A percentile compares a stretch with the other conserved stretches of the same genome.
phyloP scores from a whole-genome alignment of 1,140 invertebrate species.

The Wasmannia auropunctata region DNA sequence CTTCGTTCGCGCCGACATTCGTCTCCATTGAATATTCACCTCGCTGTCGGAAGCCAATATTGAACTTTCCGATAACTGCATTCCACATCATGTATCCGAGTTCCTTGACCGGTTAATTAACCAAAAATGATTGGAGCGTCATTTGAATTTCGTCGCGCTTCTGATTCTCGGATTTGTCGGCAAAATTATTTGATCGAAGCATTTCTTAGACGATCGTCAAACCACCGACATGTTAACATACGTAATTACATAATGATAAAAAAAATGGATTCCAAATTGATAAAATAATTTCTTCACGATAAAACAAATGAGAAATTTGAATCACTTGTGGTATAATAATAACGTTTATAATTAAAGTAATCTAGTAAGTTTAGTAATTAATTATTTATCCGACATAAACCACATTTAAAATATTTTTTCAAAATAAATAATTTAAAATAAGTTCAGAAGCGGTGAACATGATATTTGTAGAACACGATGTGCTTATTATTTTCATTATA shows the following conservation, averaged over 20 bases:
- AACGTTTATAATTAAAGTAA: background rate
- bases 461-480: background rate
- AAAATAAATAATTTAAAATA: background rate
- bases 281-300: background rate
- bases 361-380: background rate
- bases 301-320: background rate
- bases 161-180: background rate
- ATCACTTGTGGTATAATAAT: background rate
- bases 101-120: constrained; percentile 41
- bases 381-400: background rate
- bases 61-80: constrained; percentile 57
- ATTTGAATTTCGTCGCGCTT: constrained; percentile 28
- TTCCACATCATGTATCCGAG: constrained; percentile 41
- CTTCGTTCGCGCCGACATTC: constrained; percentile 51
- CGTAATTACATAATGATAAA: background rate
- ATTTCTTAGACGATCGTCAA: background rate
- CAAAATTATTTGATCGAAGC: background rate
- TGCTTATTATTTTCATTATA: constrained; percentile 5
- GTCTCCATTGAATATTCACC: constrained; percentile 49
- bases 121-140: constrained; percentile 36
- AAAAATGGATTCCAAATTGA: background rate
- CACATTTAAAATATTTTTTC: background rate
- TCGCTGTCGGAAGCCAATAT: constrained; percentile 46
- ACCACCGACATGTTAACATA: background rate
- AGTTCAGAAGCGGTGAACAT: background rate